phyloP scores from a whole-genome alignment of 2,113 vertebrate genomes.

The Ammodytes marinus region DNA sequence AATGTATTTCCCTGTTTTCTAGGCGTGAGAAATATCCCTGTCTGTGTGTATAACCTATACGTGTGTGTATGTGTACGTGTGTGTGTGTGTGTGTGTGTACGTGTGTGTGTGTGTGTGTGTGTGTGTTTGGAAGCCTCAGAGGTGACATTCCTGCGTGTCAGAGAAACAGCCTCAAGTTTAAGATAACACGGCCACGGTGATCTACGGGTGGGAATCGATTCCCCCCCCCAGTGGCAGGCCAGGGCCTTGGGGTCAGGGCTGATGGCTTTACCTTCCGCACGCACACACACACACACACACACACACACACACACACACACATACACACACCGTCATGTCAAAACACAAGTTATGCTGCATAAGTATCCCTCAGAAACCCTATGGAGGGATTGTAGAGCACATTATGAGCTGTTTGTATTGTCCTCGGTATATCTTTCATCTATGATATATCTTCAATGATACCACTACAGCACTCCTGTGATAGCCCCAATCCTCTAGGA shows the following conservation, averaged over 20 bases:
- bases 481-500: not conserved
- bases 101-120: slow-evolving; percentile 40
- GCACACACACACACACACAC: slow-evolving; percentile 29
- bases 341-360: slow-evolving; percentile 54
- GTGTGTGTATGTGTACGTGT: slow-evolving; percentile 59
- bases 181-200: slow-evolving; percentile 83
- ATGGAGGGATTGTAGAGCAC: slow-evolving; percentile 16
- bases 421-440: slow-evolving; percentile 32
- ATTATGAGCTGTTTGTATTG: slow-evolving; percentile 8
- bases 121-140: slow-evolving; percentile 73
- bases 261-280: slow-evolving; percentile 82
- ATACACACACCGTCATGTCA: slow-evolving; percentile 16
- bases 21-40: slow-evolving; percentile 74
- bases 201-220: slow-evolving; percentile 85
- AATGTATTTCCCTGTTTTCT: slow-evolving; percentile 73
- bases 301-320: too few species aligned
- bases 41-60: slow-evolving; percentile 64
- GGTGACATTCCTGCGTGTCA: slow-evolving; percentile 82
- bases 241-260: slow-evolving; percentile 76
- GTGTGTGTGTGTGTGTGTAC: slow-evolving; percentile 31
- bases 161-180: slow-evolving; percentile 85
- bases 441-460: not conserved
- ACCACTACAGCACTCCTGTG: not conserved
- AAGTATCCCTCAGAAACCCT: slow-evolving; percentile 37
- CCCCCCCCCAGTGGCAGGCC: slow-evolving; percentile 67